A percentile compares a stretch with the other conserved stretches of the same genome.
Evolutionary conservation across 2,113 vertebrate species (phyloP).

Genomic region (Xerus inauris): DNA sequence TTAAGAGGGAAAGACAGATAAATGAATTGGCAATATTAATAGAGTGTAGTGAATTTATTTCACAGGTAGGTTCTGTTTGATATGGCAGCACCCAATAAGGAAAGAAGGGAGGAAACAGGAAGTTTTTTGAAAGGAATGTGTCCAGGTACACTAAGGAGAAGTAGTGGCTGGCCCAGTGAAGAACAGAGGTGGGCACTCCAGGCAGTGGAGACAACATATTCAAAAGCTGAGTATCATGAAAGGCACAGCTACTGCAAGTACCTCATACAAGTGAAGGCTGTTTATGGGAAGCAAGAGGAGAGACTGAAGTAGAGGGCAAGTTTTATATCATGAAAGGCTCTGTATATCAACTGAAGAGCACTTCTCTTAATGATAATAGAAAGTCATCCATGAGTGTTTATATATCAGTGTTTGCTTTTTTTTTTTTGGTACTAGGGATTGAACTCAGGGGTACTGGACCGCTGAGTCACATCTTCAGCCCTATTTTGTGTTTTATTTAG

Average conservation of each 20-base stretch:
- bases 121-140: neutral
- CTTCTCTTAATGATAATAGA: neutral
- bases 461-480: no score
- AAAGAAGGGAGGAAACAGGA: neutral
- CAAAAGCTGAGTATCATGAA: neutral
- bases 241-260: neutral
- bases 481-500: no score
- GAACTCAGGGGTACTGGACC: no score
- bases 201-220: neutral
- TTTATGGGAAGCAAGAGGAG: neutral
- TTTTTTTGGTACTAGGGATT: no score
- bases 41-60: slow-evolving; percentile 30
- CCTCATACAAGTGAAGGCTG: neutral
- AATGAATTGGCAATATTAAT: neutral
- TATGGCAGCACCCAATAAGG: neutral
- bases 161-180: neutral
- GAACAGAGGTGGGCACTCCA: neutral
- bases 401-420: neutral
- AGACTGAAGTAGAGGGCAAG: neutral
- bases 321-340: neutral
- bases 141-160: neutral
- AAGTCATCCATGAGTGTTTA: neutral
- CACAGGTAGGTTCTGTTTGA: neutral
- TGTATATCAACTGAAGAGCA: neutral
- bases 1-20: neutral